phyloP scores from a whole-genome alignment of 2,797 vertebrate genomes.

The Moxostoma hubbsi region DNA sequence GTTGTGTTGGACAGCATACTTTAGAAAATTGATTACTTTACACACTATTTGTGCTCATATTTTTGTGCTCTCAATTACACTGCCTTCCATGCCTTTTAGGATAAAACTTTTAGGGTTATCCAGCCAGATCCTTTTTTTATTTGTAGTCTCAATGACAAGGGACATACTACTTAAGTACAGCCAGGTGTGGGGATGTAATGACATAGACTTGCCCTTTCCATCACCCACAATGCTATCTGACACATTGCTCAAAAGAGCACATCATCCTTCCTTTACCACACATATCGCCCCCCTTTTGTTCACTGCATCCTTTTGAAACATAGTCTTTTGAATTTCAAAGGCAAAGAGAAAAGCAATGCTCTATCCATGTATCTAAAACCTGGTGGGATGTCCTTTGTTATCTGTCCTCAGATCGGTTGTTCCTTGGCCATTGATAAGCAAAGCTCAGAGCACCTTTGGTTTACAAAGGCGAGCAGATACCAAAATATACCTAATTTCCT shows the following conservation, averaged over 20 bases:
- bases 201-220: conserved; percentile 29
- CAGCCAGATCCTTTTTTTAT: neutral
- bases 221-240: conserved; percentile 30
- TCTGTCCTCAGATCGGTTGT: conserved; percentile 64
- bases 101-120: no score
- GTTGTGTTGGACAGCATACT: no score
- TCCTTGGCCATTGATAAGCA: conserved; percentile 70
- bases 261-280: conserved; percentile 64
- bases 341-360: conserved; percentile 54
- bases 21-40: no score
- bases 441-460: conserved; percentile 62
- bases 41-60: no score
- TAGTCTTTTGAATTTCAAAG: conserved; percentile 74
- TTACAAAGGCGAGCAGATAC: conserved; percentile 68
- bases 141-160: conserved; percentile 26
- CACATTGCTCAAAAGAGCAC: conserved; percentile 59
- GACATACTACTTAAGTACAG: conserved; percentile 8
- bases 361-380: conserved; percentile 62
- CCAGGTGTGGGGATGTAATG: conserved; percentile 36
- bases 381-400: conserved; percentile 57
- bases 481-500: conserved; percentile 33
- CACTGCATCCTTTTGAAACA: conserved; percentile 67
- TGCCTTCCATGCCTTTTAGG: no score
- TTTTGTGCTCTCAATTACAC: no score
- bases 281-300: conserved; percentile 65